Percentiles rank a stretch among this genome's conserved stretches.
Conservation (phyloP, 2,888 invertebrate genomes). For the Acrobasis consociella region DNA sequence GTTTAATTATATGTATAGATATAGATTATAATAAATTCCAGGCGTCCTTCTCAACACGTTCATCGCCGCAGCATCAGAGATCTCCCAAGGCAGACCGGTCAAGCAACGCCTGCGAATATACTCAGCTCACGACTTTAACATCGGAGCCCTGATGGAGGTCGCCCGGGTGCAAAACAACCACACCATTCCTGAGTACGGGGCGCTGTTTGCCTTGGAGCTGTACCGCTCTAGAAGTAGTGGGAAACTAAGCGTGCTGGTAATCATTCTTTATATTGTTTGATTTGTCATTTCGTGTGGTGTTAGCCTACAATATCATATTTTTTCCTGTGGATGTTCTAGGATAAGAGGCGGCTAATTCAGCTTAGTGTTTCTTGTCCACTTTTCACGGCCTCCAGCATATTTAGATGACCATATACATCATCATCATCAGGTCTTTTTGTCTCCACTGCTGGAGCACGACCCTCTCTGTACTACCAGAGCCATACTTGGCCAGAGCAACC, state of each 20-base stretch:
- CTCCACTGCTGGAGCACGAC: too few species aligned
- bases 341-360: too few species aligned
- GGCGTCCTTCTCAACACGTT: conserved; percentile 67
- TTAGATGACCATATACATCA: too few species aligned
- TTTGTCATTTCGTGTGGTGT: too few species aligned
- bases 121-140: conserved; percentile 72
- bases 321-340: too few species aligned
- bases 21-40: conserved; percentile 38
- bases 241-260: conserved; percentile 60
- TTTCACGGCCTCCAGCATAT: too few species aligned
- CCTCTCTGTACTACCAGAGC: too few species aligned
- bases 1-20: too few species aligned
- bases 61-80: conserved; percentile 53
- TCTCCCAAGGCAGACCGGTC: conserved; percentile 48
- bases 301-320: too few species aligned
- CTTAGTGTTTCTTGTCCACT: too few species aligned
- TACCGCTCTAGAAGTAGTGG: conserved; percentile 54
- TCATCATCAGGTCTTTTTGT: too few species aligned
- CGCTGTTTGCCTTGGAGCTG: conserved; percentile 63
- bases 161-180: conserved; percentile 48
- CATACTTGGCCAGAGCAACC: too few species aligned
- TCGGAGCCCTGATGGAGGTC: conserved; percentile 69
- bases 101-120: conserved; percentile 51
- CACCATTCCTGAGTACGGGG: conserved; percentile 65
- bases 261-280: conserved; percentile 28